phyloP scores from a whole-genome alignment of 2,888 invertebrate species.

The Xylota sylvarum region DNA sequence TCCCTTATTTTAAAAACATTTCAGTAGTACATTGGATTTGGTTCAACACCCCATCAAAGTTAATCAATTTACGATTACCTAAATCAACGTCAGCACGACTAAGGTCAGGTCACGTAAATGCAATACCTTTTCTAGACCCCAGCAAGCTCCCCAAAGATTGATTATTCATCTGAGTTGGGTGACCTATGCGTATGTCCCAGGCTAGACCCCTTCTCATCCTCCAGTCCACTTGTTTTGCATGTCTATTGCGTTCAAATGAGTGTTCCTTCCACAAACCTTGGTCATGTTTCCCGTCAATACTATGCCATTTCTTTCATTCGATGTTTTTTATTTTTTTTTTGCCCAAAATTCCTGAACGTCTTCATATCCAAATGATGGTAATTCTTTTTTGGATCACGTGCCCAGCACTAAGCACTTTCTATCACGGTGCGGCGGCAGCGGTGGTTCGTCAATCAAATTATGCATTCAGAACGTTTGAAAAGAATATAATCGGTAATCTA shows the following conservation, averaged over 20 bases:
- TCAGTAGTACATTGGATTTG: background rate
- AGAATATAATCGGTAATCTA: conserved; percentile 39
- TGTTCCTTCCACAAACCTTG: background rate
- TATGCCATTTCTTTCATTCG: background rate
- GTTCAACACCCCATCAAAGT: background rate
- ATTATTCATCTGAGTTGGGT: conserved; percentile 13
- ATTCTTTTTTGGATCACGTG: background rate
- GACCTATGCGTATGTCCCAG: background rate
- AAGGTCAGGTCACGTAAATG: conserved; percentile 20
- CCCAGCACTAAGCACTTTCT: background rate
- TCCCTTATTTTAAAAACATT: background rate
- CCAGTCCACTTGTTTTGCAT: background rate
- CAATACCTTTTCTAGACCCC: background rate
- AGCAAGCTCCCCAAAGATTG: background rate
- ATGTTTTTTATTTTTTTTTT: conserved; percentile 5
- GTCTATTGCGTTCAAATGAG: conserved; percentile 20
- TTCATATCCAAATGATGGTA: conserved; percentile 3
- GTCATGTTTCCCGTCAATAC: background rate
- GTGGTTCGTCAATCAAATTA: conserved; percentile 29
- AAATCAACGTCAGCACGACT: conserved; percentile 4
- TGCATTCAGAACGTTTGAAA: conserved; percentile 21
- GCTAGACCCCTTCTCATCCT: background rate
- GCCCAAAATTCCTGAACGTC: conserved; percentile 22
- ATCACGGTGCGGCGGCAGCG: background rate
- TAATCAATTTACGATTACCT: conserved; percentile 15